Conservation (phyloP, 2,888 invertebrate species). For the Eristalinus aeneus region DNA sequence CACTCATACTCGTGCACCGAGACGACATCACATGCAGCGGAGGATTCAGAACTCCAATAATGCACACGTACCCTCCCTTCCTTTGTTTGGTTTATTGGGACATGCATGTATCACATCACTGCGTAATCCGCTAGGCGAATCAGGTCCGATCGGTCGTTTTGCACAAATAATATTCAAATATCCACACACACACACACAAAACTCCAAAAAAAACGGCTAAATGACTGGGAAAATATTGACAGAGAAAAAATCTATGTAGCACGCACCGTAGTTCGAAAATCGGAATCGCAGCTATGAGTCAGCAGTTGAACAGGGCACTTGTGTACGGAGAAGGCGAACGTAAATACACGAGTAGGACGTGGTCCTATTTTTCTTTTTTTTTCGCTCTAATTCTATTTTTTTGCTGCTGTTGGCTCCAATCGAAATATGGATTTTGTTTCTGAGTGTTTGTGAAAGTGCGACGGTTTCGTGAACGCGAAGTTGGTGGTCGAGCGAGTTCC, state of each 20-base stretch:
- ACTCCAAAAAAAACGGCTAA: not conserved
- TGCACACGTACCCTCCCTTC: conserved; percentile 1
- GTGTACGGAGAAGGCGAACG: conserved; percentile 44
- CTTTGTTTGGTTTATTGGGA: not conserved
- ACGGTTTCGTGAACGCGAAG: conserved; percentile 57
- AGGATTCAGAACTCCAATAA: conserved; percentile 12
- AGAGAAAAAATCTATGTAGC: not conserved
- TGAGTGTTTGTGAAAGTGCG: conserved; percentile 8
- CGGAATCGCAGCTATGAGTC: conserved; percentile 48
- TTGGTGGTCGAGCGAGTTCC: conserved; percentile 64
- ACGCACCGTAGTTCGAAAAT: conserved; percentile 45
- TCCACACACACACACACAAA: not conserved
- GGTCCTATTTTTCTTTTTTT: not conserved
- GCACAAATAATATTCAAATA: not conserved
- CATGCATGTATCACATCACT: not conserved
- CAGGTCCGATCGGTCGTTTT: not conserved
- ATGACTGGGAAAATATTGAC: not conserved
- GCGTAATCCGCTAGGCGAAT: conserved; percentile 16
- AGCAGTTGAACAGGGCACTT: conserved; percentile 38
- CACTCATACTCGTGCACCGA: conserved; percentile 32
- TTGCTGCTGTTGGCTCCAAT: not conserved
- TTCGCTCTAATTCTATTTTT: conserved; percentile 4
- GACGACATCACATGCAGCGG: not conserved
- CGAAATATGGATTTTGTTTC: conserved; percentile 55
- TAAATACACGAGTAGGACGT: conserved; percentile 42